Percentiles rank a stretch among this genome's conserved stretches.
phyloP scores from a whole-genome alignment of 2,113 vertebrate species.

The Nothobranchius furzeri region DNA sequence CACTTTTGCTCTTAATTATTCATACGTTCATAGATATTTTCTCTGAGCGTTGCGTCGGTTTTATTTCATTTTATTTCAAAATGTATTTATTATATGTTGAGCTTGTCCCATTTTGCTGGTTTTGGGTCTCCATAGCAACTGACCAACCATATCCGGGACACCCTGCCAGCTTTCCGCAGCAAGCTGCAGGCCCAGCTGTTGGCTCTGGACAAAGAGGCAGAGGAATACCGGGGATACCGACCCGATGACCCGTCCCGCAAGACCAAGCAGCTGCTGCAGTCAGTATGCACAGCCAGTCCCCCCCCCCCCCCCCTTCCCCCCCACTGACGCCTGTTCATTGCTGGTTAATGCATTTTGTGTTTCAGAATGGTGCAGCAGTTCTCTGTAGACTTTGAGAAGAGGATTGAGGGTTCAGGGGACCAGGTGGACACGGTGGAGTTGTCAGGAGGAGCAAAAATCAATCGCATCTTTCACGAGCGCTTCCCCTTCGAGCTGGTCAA shows the following conservation, averaged over 20 bases:
- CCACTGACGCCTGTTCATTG: neutral
- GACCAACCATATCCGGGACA: conserved; percentile 95
- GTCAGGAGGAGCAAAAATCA: conserved; percentile 93
- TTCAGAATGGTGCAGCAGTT: conserved; percentile 96
- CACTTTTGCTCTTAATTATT: conserved; percentile 30
- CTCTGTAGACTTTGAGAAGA: conserved; percentile 94
- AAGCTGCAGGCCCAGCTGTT: conserved; percentile 92
- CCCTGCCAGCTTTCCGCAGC: conserved; percentile 89
- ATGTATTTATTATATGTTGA: neutral
- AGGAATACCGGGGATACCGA: conserved; percentile 91
- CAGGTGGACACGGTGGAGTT: conserved; percentile 95
- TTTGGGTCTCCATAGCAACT: conserved; percentile 84
- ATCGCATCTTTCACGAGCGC: conserved; percentile 94
- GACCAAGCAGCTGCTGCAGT: conserved; percentile 93
- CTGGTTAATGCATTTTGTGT: neutral
- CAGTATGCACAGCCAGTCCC: conserved; percentile 61
- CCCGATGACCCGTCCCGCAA: conserved; percentile 94
- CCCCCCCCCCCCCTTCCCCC: no score
- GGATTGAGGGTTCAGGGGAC: conserved; percentile 94
- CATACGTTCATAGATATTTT: neutral
- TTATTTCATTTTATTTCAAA: neutral
- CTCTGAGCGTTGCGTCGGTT: no score
- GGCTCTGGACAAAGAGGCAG: conserved; percentile 92
- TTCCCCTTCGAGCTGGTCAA: conserved; percentile 96
- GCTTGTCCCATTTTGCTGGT: neutral